Evolutionary conservation across 2,113 vertebrate genomes (phyloP), one percentile per base, ranked within the genome.

Genomic region (Cryptotis parvus): DNA sequence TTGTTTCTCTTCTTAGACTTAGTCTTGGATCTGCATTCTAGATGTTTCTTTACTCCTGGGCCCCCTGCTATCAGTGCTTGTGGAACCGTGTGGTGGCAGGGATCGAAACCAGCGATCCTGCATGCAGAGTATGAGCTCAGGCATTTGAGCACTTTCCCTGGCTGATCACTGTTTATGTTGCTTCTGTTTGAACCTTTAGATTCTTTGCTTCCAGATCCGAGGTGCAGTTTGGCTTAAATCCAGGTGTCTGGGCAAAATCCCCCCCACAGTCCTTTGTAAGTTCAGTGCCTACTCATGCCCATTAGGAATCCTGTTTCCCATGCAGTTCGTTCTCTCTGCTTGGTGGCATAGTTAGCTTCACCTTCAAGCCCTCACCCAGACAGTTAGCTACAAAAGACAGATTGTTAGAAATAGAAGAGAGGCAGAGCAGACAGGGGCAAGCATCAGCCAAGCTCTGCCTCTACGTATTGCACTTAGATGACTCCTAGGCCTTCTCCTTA

Each of bases 381-480:
- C 49, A 70, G 0, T 6, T 61, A n/a, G 27, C 49, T 75, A 93
- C 27, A 39, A 72, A 73, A 89, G 33, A 31, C 68, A 26, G 27
- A 22, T 39, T 0, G 0, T 37, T 69, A 63, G 63, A 49, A 87
- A 35, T 10, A 26, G 84, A 45, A 9, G 61, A 45, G n/a, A 39
- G 6, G 45, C 52, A 20, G 20, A 31, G 29, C 39, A 49, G 27
- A 41, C 24, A 4, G n/a, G 45, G 27, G 7, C 1, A 33, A 63
- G 37, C 33, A 35, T 92, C 72, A 12, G 66, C 70, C 20, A 31
- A 29, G 16, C 49, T 16, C 16, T 52, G 72, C 84, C 37, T 84
- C 31, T 45, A 31, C 22, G 35, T 1, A 1, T 14, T 9, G 3
- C 3, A n/a, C 35, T 58, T 10, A 1, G 1, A 0, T 22, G 1